Base-by-base conservation (phyloP, 2,888 invertebrate genomes). In the Eupithecia abbreviata region DNA sequence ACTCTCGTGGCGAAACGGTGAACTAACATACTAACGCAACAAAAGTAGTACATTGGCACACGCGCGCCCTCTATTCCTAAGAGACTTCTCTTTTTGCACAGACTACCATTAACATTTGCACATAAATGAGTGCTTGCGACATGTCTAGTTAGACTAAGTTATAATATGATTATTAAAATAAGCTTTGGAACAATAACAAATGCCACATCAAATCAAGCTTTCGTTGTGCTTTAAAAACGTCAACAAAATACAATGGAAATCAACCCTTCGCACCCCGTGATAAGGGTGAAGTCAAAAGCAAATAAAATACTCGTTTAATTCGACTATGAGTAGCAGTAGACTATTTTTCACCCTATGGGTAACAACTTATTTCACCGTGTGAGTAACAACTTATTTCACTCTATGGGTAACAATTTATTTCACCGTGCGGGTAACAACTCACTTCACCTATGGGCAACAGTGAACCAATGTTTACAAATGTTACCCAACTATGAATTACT, bases 171-270 rank as follows among this genome's bases (percentile, higher is more conserved):
- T 67, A 68, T 55, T 66, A 66, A 66, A 68, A 18, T 71, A 55
- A 62, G 65, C 72, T 72, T 47, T 72, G 72, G 69, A 69, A 69
- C 18, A 69, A 18, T 69, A 69, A 47, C 45, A 69, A 69, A 49
- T 69, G 69, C 69, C 69, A 69, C 66, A 42, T 10, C 10, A 30
- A 62, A 45, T 69, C 30, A 69, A 47, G 47, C 69, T 47, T 69
- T 69, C 47, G 69, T 69, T 69, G 69, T 69, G 69, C 69, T 69
- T 69, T 49, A 49, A 69, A 69, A 18, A 47, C 45, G 43, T 45
- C 68, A 69, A 47, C 42, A 67, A 76, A 75, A 72, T 66, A 75
- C 75, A 75, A 41, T 62, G 12, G 58, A 75, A 77, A 71, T 71
- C 41, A 67, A 49, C 71, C 73, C 49, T 47, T 72, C 72, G 45